These are phyloP conservation scores for Diadegma fenestrale DNA, from an alignment of 2,888 invertebrate genomes.

Conservation along the genomic window DNA sequence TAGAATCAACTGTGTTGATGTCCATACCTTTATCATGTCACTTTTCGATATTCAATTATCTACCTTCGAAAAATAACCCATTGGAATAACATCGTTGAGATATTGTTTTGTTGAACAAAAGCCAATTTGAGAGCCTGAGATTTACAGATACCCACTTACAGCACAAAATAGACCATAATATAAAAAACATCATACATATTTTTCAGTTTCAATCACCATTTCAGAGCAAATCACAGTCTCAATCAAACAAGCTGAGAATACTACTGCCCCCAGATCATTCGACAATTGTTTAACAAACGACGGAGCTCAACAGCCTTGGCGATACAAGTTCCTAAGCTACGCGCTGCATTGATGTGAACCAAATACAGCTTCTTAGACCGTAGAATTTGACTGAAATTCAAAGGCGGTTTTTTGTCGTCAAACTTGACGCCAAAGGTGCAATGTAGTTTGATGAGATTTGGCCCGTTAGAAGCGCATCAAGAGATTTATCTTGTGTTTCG, in stretches of 20 bases:
- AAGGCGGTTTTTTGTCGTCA: neutral
- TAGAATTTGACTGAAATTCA: neutral
- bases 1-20: neutral
- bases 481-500: constrained; percentile 27
- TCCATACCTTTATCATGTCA: neutral
- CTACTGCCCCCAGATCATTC: neutral
- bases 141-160: too few species aligned
- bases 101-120: neutral
- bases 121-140: neutral
- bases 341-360: neutral
- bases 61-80: neutral
- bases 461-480: constrained; percentile 52
- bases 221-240: too few species aligned
- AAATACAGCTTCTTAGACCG: neutral
- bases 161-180: too few species aligned
- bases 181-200: too few species aligned
- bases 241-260: too few species aligned
- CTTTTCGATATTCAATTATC: neutral
- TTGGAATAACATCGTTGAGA: too few species aligned
- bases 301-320: neutral
- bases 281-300: neutral
- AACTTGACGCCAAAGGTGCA: neutral
- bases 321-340: neutral
- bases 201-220: too few species aligned
- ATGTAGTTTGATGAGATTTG: constrained; percentile 49